phyloP scores from a whole-genome alignment of 2,113 vertebrate genomes.

The Tragelaphus buxtoni region DNA sequence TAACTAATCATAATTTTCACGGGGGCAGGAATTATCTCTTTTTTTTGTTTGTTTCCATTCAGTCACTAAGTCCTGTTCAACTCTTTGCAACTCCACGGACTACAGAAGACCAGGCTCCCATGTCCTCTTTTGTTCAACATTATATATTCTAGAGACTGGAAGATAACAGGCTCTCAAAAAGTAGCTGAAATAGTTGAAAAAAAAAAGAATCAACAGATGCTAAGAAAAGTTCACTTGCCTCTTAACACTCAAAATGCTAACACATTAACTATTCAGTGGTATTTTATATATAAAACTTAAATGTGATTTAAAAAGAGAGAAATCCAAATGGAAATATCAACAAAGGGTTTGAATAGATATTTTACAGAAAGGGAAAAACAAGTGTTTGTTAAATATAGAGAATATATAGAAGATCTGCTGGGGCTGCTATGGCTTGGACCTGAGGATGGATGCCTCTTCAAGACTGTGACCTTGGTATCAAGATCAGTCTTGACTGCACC shows the following conservation, averaged over 20 bases:
- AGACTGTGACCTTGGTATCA: background rate
- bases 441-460: background rate
- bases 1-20: background rate
- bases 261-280: background rate
- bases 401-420: background rate
- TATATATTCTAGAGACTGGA: background rate
- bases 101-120: background rate
- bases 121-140: background rate
- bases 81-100: background rate
- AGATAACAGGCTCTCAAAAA: background rate
- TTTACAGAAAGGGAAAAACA: background rate
- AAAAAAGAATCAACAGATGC: background rate
- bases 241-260: background rate
- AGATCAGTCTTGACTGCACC: background rate
- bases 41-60: background rate
- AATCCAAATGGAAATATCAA: background rate
- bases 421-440: background rate
- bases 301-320: background rate
- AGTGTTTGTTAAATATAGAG: background rate
- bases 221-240: background rate
- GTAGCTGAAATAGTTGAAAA: background rate
- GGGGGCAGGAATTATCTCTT: background rate
- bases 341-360: background rate
- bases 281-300: background rate
- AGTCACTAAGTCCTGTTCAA: background rate